Base-by-base conservation (phyloP, 2,113 vertebrate genomes). In the Tragelaphus buxtoni region DNA sequence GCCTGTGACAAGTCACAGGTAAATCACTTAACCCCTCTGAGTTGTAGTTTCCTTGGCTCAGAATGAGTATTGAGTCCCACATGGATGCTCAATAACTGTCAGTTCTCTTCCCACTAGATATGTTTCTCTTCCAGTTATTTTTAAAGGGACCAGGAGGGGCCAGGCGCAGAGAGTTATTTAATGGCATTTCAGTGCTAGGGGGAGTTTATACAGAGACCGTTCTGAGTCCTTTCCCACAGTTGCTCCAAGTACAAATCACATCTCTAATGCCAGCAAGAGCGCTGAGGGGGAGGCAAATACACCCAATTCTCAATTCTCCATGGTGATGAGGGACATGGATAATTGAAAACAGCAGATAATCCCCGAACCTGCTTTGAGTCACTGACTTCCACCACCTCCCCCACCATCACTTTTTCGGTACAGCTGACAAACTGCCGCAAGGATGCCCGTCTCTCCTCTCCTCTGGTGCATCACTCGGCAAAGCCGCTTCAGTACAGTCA, bases 331-430 rank as follows among this genome's bases (percentile, higher is more conserved):
- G 93, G 90, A 22, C 0, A 18, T 92, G 96, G 97, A 96, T 90
- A 63, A 97, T 85, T 74, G 97, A 35, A 93, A 96, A 60, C 88
- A 79, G 97, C 88, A 91, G 96, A 97, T 93, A 90, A 97, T 93
- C 95, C 83, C 96, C 0, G n/a, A 97, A 94, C 94, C 53, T 90
- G 86, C 92, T 92, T 97, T 97, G 98, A 97, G 96, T 94, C 97
- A 97, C 63, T 72, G 92, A 60, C 87, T 96, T 77, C 74, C 60
- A 58, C 88, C 0, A 6, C 96, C 97, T 97, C 95, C 93, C 95
- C 90, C 94, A 87, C 60, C 47, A 0, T 84, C 74, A 35, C 65
- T 60, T 72, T 63, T 51, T 56, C 39, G 91, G 89, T 18, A 39
- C 35, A 51, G 89, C 94, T 95, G 93, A 86, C 93, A 90, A 32